Base-by-base conservation (phyloP, 1,140 invertebrate genomes). In the Scaptomyza hsui region DNA sequence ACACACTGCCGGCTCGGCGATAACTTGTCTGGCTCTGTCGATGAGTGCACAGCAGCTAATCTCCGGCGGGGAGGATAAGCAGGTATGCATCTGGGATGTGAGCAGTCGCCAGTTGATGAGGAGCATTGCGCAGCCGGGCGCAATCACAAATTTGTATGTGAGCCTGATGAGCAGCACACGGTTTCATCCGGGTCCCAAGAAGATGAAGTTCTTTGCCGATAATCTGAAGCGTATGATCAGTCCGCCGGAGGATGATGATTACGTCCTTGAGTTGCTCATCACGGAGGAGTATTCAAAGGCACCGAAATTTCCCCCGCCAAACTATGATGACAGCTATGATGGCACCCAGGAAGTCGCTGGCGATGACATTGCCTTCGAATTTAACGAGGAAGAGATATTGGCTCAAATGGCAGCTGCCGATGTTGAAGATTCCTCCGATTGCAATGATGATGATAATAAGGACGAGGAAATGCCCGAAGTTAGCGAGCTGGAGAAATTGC, bases 61-160 rank as follows among this genome's bases (percentile, higher is more conserved):
- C 4, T 97, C 96, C 0, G 97, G 95, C 0, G 95, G 95, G 0
- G 92, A 93, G 62, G 96, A 97, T 92, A 93, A 93, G 19, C 93
- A 92, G 60, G 94, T 97, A 1, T 94, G 95, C 71, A 78, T 97
- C 18, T 98, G 97, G 97, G 94, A 98, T 74, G 94, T 97, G 32
- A 82, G 85, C 26, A 97, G 95, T 86, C 91, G 93, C 42, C 95
- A 97, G 78, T 94, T 95, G 51, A 91, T 96, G 9, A 93, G 94
- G 68, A 94, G 93, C 9, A 92, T 98, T 19, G 91, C 92, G 16
- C 95, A 96, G 72, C 96, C 95, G 91, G 96, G 95, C 15, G 79
- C 93, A 4, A 92, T 97, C 0, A 95, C 94, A 4, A 96, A 97
- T 91, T 93, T 94, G 1, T 93, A 94, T 44, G 93, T 96, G 60